These are phyloP conservation scores for Emydocephalus ijimae DNA, from an alignment of 2,113 vertebrate genomes.

Conservation along the genomic window DNA sequence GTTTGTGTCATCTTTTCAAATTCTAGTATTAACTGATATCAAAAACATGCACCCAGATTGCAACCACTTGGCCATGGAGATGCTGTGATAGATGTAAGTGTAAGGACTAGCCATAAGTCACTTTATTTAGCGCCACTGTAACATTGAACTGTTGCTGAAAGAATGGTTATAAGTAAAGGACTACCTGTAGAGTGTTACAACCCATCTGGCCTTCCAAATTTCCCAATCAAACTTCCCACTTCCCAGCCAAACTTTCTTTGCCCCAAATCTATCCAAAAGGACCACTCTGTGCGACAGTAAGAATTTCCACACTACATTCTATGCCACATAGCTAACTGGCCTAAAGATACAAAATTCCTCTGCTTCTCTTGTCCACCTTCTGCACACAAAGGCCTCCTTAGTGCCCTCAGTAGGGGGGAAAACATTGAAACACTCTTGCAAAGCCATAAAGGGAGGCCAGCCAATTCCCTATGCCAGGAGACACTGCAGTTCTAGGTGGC, in stretches of 20 bases:
- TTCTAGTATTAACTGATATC: neutral
- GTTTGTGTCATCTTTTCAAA: neutral
- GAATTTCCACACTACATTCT: no score
- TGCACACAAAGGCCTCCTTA: slow-evolving; percentile 1
- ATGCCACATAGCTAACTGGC: neutral
- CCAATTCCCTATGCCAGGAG: slow-evolving; percentile 6
- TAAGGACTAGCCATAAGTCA: neutral
- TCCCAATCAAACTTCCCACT: no score
- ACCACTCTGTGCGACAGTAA: no score
- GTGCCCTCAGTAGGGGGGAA: neutral
- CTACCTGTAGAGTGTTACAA: neutral
- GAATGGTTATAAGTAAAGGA: neutral
- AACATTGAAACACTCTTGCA: neutral
- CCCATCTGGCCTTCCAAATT: neutral
- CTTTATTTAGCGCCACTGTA: neutral
- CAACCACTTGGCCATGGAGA: neutral
- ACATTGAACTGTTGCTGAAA: neutral
- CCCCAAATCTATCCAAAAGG: neutral
- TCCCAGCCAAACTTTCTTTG: neutral
- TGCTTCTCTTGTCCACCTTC: neutral
- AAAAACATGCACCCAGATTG: neutral
- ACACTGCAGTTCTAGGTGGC: neutral
- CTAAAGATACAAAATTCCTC: slow-evolving; percentile 12
- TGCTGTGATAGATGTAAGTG: neutral
- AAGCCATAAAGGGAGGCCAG: neutral